Base-by-base conservation (phyloP, 2,888 invertebrate species). In the Troides aeacus region DNA sequence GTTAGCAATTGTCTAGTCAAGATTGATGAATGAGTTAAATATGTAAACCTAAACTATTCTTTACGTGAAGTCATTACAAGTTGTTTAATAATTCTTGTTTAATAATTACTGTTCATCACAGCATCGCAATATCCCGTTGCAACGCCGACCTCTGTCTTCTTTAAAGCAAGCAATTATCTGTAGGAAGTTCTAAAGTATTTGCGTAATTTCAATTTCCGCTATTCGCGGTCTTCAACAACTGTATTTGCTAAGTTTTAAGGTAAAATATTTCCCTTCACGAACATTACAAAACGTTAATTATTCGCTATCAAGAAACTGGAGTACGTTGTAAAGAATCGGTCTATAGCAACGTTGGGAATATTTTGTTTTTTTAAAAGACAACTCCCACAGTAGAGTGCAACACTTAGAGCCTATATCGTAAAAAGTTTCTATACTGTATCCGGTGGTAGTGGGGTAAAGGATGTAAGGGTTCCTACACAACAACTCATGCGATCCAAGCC, bases 111-210 rank as follows among this genome's bases (percentile, higher is more conserved):
- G 21, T 57, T 18, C n/a, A 57, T 56, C 21, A 56, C 21, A 56
- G 6, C 4, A n/a, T 57, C 21, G 57, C 57, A 8, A 64, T 24
- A 59, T 64, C 59, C 64, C 15, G 63, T 53, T 58, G 46, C 63
- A 68, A 12, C 24, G 62, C 63, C 50, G 64, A 64, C 68, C 63
- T 63, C 46, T 58, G 21, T 30, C n/a, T 46, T 59, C 59, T 58
- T 4, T 60, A 59, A 63, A 15, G 62, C 68, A 61, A 69, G 30
- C 36, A 70, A 70, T 70, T 70, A 39, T 62, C 62, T 66, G 36
- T 59, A 66, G 70, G 62, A 70, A 66, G 62, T 39, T 62, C 46
- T 63, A 53, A 66, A 59, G 24, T 59, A 66, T 17, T 61, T 7
- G n/a, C 3, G 61, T 53, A 61, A 61, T 65, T 39, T 58, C 12